Percentiles rank a stretch among this genome's conserved stretches.
phyloP scores from a whole-genome alignment of 1,140 invertebrate genomes.

The Dryas iulia region DNA sequence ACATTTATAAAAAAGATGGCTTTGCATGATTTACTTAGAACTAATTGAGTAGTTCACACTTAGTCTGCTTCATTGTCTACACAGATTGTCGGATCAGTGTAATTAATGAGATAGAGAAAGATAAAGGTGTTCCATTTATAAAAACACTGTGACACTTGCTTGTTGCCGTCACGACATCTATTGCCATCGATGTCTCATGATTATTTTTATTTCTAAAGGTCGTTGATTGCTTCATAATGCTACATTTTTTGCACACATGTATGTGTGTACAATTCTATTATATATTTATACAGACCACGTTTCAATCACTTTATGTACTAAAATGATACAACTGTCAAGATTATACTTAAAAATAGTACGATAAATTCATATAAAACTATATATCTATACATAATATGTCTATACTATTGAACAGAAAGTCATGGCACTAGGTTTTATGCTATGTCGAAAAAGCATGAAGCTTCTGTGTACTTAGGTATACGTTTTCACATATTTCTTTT shows the following conservation, averaged over 20 bases:
- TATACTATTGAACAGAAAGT: too few relatives aligned
- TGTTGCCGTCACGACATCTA: conserved; percentile 30
- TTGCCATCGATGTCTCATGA: conserved; percentile 25
- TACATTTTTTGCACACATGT: neutral
- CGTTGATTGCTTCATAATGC: conserved; percentile 7
- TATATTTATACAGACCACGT: neutral
- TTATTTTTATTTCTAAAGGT: conserved; percentile 7
- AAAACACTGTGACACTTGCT: conserved; percentile 35
- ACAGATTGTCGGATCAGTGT: neutral
- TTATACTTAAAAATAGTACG: too few relatives aligned
- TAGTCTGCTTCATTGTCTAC: neutral
- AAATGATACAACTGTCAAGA: too few relatives aligned
- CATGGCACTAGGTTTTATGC: too few relatives aligned
- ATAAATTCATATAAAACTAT: too few relatives aligned
- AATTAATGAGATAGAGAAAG: conserved; percentile 1
- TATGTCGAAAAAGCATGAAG: too few relatives aligned
- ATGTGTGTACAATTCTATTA: neutral
- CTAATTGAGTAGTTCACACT: conserved; percentile 1
- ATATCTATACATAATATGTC: too few relatives aligned
- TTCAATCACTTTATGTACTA: neutral
- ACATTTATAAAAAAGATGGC: neutral
- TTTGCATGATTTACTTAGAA: neutral
- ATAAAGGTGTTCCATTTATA: conserved; percentile 27
- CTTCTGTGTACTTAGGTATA: too few relatives aligned
- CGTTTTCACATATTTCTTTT: too few relatives aligned